A percentile compares a stretch with the other conserved stretches of the same genome.
These are phyloP conservation scores for Fragariocoptes setiger DNA, from an alignment of 1,140 invertebrate genomes.

Conservation along the genomic window DNA sequence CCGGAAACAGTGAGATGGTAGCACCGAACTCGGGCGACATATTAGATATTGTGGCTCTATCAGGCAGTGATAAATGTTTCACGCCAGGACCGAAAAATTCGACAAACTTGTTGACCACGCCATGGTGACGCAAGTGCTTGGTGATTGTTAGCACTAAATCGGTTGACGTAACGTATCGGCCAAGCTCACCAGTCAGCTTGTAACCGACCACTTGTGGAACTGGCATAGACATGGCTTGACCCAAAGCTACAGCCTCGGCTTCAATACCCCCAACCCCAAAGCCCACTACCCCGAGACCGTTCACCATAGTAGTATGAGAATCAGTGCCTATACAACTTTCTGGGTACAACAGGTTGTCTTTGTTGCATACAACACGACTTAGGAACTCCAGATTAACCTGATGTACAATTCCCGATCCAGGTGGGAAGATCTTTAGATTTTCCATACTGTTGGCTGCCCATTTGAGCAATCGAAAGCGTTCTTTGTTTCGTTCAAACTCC, in stretches of 20 bases:
- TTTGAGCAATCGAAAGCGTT: conserved; percentile 80
- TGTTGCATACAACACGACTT: conserved; percentile 65
- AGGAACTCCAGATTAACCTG: conserved; percentile 91
- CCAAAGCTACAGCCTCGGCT: conserved; percentile 34
- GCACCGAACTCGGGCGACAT: conserved; percentile 90
- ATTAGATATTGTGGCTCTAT: conserved; percentile 41
- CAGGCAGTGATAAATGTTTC: conserved; percentile 56
- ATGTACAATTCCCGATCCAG: conserved; percentile 88
- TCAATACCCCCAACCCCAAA: conserved; percentile 31
- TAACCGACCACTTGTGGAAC: conserved; percentile 84
- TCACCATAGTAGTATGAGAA: conserved; percentile 96
- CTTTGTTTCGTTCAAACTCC: conserved; percentile 83
- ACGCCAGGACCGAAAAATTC: conserved; percentile 91
- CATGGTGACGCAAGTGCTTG: conserved; percentile 68
- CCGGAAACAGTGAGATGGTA: conserved; percentile 78
- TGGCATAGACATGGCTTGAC: conserved; percentile 82
- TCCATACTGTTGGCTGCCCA: conserved; percentile 83
- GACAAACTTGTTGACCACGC: conserved; percentile 92
- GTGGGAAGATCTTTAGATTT: conserved; percentile 89
- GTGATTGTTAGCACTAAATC: conserved; percentile 91
- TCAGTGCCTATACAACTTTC: conserved; percentile 95
- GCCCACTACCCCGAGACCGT: conserved; percentile 39
- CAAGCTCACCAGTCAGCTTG: conserved; percentile 43
- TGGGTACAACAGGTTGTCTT: conserved; percentile 37
- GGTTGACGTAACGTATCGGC: conserved; percentile 63